These are phyloP conservation scores for Philaenus spumarius DNA, from an alignment of 1,140 invertebrate genomes.

Conservation along the genomic window DNA sequence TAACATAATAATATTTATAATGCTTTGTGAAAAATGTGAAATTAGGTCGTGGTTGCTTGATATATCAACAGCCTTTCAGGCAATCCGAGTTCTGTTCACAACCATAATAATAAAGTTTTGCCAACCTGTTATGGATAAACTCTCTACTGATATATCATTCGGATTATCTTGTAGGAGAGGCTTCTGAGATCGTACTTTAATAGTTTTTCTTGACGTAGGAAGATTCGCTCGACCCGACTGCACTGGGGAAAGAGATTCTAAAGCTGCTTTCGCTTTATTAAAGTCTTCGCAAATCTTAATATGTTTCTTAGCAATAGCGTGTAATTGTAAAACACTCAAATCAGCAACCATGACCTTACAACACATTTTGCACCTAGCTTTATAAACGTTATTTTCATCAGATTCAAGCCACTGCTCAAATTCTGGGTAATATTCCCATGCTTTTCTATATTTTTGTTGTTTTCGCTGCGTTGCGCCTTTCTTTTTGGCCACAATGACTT, in stretches of 20 bases:
- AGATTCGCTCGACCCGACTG: neutral
- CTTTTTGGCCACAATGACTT: too few species aligned
- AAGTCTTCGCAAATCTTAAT: constrained; percentile 18
- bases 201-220: neutral
- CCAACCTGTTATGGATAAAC: constrained; percentile 10
- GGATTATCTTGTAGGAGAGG: too few species aligned
- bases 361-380: constrained; percentile 28
- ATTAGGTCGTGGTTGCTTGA: constrained; percentile 8
- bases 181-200: too few species aligned
- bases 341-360: constrained; percentile 26
- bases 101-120: neutral
- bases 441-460: constrained; percentile 26
- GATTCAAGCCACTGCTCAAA: constrained; percentile 25
- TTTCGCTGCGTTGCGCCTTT: neutral
- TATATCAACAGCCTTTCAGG: neutral
- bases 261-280: neutral
- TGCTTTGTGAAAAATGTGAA: constrained; percentile 3
- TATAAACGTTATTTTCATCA: constrained; percentile 22
- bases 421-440: constrained; percentile 27
- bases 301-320: constrained; percentile 24
- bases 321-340: constrained; percentile 24
- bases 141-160: neutral
- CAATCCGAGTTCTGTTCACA: constrained; percentile 7
- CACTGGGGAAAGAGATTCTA: neutral
- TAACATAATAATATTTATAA: too few species aligned